Base-by-base conservation (phyloP, 2,888 invertebrate genomes). In the Tolmerus cingulatus region DNA sequence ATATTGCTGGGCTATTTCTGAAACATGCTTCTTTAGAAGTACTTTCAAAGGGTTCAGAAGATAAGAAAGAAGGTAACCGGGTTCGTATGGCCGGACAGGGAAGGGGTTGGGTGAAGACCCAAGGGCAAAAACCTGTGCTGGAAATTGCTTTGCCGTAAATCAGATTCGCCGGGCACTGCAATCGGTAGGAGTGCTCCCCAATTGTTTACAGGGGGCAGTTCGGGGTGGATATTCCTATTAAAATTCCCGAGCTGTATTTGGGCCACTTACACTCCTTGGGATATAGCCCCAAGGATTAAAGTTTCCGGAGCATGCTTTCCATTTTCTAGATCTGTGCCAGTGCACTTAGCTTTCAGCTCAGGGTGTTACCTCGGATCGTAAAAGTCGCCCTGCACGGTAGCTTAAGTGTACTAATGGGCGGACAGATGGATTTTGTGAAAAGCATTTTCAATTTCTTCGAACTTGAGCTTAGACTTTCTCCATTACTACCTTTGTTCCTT, bases 41-140 rank as follows among this genome's bases (percentile, higher is more conserved):
- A 23, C 14, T 84, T 23, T n/a, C 27, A 27, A 81, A 16, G 23
- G 23, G 55, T 66, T 12, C 19, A 30, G 66, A 66, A 66, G 66
- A 81, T 81, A 81, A 81, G 81, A 81, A 81, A 81, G n/a, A 81
- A 51, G 81, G 81, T 81, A 30, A 81, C 81, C 34, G 51, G 34
- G 81, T 81, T 81, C 27, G 34, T 27, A 14, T 23, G 16, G 55
- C 30, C 12, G 51, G 51, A 30, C 14, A 34, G 12, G 16, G 12
- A n/a, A 19, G 1, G n/a, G 8, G 51, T 51, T 16, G 14, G 51
- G 51, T 27, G 55, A 3, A 9, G 30, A 9, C 81, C 30, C 81
- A 51, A 81, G 81, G 51, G 81, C 34, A 81, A 51, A 55, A 66
- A 66, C 51, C n/a, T 27, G 51, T 51, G 27, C 81, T 81, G 34